phyloP scores from a whole-genome alignment of 2,797 vertebrate genomes.

The Micrastur ruficollis region DNA sequence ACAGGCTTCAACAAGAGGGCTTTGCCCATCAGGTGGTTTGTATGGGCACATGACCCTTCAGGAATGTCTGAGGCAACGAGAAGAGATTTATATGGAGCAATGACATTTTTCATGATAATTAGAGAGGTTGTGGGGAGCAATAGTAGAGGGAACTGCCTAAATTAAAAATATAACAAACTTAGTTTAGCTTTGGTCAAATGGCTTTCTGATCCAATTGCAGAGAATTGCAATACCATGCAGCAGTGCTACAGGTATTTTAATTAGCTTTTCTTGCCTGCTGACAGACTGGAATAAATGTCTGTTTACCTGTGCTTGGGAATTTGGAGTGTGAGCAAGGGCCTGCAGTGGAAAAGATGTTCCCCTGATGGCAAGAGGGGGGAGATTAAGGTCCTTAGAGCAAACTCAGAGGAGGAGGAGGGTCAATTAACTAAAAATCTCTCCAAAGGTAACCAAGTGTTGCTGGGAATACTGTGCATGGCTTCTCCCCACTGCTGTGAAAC shows the following conservation, averaged over 20 bases:
- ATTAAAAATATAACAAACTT: not conserved
- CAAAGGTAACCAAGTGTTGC: not conserved
- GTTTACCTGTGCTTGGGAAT: not conserved
- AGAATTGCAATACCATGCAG: not conserved
- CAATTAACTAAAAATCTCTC: not conserved
- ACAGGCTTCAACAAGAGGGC: slow-evolving; percentile 1
- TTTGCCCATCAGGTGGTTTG: not conserved
- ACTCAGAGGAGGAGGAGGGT: not conserved
- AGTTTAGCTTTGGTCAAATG: not conserved
- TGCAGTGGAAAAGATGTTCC: not conserved
- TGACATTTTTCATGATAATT: not conserved
- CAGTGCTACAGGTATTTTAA: not conserved
- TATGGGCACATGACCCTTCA: not conserved
- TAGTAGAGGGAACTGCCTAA: not conserved
- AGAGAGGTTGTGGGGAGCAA: not conserved
- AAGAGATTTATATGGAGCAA: not conserved
- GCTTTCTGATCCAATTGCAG: not conserved
- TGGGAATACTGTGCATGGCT: not conserved
- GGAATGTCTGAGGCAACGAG: not conserved
- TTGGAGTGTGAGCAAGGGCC: not conserved
- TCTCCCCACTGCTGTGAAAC: not conserved
- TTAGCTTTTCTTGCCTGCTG: not conserved
- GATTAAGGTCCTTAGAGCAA: not conserved
- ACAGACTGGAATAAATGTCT: not conserved
- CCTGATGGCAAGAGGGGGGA: not conserved